A percentile compares a stretch with the other conserved stretches of the same genome.
These are phyloP conservation scores for Melinaea marsaeus DNA, from an alignment of 2,888 invertebrate genomes.

Conservation along the genomic window DNA sequence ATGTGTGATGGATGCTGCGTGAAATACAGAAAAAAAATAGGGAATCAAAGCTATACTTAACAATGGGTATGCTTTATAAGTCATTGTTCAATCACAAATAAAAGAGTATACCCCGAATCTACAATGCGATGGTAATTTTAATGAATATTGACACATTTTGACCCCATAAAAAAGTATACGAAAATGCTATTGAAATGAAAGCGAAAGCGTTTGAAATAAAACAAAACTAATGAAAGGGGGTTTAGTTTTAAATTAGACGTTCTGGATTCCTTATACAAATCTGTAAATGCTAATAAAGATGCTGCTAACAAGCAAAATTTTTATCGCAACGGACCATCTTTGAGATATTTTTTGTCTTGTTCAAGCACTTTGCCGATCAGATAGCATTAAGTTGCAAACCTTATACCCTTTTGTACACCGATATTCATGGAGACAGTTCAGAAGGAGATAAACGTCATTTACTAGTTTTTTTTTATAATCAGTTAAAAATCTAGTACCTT, in stretches of 20 bases:
- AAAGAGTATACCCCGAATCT: conserved; percentile 58
- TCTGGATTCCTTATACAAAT: conserved; percentile 17
- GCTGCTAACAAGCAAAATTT: conserved; percentile 49
- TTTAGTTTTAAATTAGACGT: conserved; percentile 30
- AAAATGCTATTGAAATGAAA: conserved; percentile 16
- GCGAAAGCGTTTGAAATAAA: conserved; percentile 21
- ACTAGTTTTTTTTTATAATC: conserved; percentile 16
- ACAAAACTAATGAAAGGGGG: conserved; percentile 24
- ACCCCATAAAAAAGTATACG: conserved; percentile 18
- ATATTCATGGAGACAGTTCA: conserved; percentile 32
- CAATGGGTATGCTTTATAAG: conserved; percentile 49
- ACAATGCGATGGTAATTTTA: conserved; percentile 54
- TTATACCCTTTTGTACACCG: conserved; percentile 51
- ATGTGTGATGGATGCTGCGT: conserved; percentile 70
- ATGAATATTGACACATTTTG: conserved; percentile 54
- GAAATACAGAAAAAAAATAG: conserved; percentile 63
- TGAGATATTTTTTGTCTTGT: conserved; percentile 52
- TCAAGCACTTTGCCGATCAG: conserved; percentile 54
- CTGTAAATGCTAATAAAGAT: conserved; percentile 46
- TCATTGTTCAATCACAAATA: conserved; percentile 54
- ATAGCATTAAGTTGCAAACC: conserved; percentile 63
- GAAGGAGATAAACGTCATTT: conserved; percentile 24
- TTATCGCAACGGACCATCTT: conserved; percentile 54
- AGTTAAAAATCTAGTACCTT: conserved; percentile 15
- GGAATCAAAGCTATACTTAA: conserved; percentile 51